Conservation (phyloP, 2,113 vertebrate genomes). For the Thryonomys swinderianus region DNA sequence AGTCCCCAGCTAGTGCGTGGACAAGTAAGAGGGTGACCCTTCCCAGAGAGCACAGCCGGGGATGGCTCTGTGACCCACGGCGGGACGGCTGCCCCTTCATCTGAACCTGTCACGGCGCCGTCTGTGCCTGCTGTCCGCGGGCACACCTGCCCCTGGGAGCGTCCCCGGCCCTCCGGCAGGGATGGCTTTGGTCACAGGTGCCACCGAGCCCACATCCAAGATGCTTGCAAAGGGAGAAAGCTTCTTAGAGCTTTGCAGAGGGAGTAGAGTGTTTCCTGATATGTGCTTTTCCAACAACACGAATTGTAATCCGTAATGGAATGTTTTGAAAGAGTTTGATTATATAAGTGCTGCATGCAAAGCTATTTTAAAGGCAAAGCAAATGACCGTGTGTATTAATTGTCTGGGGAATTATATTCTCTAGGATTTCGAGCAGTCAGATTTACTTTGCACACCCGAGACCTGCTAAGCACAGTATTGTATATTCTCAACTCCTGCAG, state of each 20-base stretch:
- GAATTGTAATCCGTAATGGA: neutral
- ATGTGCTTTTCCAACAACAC: neutral
- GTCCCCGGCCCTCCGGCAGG: neutral
- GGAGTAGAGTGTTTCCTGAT: neutral
- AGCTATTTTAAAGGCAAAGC: conserved; percentile 40
- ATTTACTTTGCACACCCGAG: conserved; percentile 93
- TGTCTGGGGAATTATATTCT: conserved; percentile 82
- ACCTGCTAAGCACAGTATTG: conserved; percentile 94
- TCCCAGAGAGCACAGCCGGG: neutral
- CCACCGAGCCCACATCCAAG: neutral
- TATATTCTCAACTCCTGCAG: conserved; percentile 96
- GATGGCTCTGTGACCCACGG: neutral
- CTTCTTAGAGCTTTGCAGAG: neutral
- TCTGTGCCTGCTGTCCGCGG: no score
- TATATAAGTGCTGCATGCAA: conserved; percentile 55
- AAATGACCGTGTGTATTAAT: conserved; percentile 59
- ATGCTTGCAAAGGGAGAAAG: neutral
- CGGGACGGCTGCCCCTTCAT: neutral
- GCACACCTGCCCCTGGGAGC: neutral
- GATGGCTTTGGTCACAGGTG: neutral
- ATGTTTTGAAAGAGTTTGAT: conserved; percentile 35
- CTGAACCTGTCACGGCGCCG: neutral
- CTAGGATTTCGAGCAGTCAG: conserved; percentile 95
- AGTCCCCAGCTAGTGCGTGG: neutral
- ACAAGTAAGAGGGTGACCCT: neutral